Evolutionary conservation across 2,113 vertebrate genomes (phyloP).

Genomic region (Fregata magnificens): DNA sequence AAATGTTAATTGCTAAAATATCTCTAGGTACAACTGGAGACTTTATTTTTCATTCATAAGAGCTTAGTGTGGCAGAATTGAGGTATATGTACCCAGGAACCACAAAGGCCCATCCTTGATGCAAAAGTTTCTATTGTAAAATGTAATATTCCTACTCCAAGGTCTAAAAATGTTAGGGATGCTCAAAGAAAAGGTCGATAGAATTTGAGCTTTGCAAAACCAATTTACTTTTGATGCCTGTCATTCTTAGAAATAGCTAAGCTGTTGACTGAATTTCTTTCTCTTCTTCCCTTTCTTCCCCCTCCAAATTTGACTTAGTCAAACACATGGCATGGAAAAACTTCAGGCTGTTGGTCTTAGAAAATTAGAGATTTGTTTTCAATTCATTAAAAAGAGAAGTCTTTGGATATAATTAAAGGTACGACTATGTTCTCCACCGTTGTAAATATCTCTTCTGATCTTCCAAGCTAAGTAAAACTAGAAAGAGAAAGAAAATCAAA

Average conservation of each 20-base stretch:
- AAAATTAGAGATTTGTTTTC: background rate
- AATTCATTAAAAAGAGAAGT: background rate
- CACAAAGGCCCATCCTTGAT: background rate
- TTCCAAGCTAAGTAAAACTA: background rate
- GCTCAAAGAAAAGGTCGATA: background rate
- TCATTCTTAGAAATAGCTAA: background rate
- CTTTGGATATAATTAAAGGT: background rate
- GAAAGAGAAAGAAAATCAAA: background rate
- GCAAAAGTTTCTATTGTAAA: background rate
- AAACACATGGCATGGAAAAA: background rate
- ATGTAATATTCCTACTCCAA: background rate
- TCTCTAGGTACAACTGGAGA: background rate
- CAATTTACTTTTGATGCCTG: background rate
- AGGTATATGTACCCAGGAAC: background rate
- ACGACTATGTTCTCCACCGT: background rate
- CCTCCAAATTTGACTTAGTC: background rate
- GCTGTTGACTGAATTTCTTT: background rate
- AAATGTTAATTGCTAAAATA: background rate
- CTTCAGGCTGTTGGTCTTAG: background rate
- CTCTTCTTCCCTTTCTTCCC: background rate
- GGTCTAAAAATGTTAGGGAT: background rate
- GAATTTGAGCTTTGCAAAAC: background rate
- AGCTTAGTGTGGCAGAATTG: background rate
- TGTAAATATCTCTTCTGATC: background rate
- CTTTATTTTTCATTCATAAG: background rate